These are phyloP conservation scores for Engystomops pustulosus DNA, from an alignment of 2,113 vertebrate species.

Conservation along the genomic window DNA sequence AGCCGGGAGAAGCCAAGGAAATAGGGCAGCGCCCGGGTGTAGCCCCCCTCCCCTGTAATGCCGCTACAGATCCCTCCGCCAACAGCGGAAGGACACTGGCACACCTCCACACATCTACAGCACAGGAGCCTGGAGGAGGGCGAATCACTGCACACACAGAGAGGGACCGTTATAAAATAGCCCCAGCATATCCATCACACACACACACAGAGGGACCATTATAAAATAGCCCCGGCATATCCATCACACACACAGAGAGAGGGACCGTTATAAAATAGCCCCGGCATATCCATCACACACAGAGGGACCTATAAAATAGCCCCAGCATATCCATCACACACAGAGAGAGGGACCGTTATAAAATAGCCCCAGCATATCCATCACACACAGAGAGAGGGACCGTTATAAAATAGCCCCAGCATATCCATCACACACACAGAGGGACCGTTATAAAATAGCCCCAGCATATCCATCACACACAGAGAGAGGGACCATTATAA, in stretches of 20 bases:
- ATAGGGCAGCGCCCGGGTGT: slow-evolving; percentile 74
- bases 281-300: not conserved
- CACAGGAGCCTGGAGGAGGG: not conserved
- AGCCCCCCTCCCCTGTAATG: slow-evolving; percentile 68
- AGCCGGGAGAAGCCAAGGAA: slow-evolving; percentile 70
- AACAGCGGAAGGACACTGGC: slow-evolving; percentile 57
- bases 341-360: too few relatives aligned
- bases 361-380: too few relatives aligned
- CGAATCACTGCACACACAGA: not conserved
- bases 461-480: too few relatives aligned
- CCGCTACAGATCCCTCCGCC: slow-evolving; percentile 61
- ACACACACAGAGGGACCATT: not conserved
- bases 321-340: not conserved
- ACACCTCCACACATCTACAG: slow-evolving; percentile 18
- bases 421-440: too few relatives aligned
- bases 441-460: too few relatives aligned
- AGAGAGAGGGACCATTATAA: too few relatives aligned
- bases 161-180: not conserved
- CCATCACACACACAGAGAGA: not conserved
- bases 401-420: too few relatives aligned
- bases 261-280: not conserved
- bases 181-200: not conserved
- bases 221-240: not conserved
- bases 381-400: too few relatives aligned
- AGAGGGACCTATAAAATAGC: not conserved